These are phyloP conservation scores for Cataglyphis livida DNA, from an alignment of 2,888 invertebrate species.

Conservation along the genomic window DNA sequence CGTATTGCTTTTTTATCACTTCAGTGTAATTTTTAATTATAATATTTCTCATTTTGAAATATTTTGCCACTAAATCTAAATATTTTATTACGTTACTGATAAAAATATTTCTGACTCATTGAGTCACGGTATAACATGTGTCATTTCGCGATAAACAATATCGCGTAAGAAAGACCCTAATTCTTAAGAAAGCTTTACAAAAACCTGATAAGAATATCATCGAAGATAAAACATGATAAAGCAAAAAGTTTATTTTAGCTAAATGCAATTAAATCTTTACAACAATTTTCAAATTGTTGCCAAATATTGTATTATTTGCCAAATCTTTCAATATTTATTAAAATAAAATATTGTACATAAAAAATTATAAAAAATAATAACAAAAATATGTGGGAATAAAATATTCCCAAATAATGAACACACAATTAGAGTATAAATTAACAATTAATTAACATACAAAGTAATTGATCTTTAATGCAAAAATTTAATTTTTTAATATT, in stretches of 20 bases:
- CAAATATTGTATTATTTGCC: neutral
- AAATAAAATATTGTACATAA: neutral
- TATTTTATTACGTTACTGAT: neutral
- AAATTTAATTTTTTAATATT: neutral
- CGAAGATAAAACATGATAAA: constrained; percentile 10
- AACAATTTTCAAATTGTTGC: neutral
- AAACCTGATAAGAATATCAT: constrained; percentile 11
- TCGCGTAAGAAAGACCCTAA: constrained; percentile 5
- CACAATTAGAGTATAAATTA: neutral
- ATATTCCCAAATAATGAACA: neutral
- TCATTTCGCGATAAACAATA: constrained; percentile 19
- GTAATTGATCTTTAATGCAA: neutral
- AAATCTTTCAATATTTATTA: neutral
- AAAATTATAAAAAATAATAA: neutral
- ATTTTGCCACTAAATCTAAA: neutral
- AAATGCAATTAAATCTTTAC: neutral
- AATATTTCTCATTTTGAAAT: neutral
- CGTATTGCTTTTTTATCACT: neutral
- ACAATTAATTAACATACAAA: neutral
- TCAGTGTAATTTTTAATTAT: neutral
- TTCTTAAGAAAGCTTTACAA: neutral
- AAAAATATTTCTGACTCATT: constrained; percentile 32
- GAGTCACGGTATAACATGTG: neutral
- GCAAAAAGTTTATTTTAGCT: neutral
- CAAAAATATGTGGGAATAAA: neutral